Conservation (phyloP, 2,797 vertebrate species). For the Cossypha caffra region DNA sequence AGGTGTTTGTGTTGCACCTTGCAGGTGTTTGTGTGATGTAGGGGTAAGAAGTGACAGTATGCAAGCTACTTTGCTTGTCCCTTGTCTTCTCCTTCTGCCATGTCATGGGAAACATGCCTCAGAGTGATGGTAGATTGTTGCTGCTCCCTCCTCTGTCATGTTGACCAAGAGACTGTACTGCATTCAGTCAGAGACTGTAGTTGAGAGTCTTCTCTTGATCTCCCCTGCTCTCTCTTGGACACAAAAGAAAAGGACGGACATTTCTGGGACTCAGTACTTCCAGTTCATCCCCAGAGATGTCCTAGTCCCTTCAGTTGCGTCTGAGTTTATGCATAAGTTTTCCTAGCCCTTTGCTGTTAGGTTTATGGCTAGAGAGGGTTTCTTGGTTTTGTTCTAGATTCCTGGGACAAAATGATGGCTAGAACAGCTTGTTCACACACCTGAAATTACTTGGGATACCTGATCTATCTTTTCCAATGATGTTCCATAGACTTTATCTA, state of each 20-base stretch:
- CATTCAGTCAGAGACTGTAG: not conserved
- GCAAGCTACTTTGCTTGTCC: not conserved
- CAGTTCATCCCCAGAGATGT: not conserved
- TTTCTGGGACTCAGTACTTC: not conserved
- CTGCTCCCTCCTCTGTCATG: rapidly evolving
- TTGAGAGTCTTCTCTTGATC: not conserved
- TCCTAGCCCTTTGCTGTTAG: not conserved
- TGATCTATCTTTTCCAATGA: not conserved
- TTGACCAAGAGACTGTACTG: not conserved
- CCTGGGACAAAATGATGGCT: not conserved
- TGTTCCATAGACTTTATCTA: not conserved
- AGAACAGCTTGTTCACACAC: not conserved
- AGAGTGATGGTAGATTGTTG: not conserved
- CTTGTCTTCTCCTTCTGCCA: not conserved
- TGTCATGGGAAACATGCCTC: not conserved
- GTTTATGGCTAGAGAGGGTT: not conserved
- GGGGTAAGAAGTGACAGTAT: not conserved
- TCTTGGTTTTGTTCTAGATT: not conserved
- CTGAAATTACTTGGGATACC: not conserved
- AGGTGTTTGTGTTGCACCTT: not conserved
- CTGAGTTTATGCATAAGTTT: not conserved
- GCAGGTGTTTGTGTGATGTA: not conserved
- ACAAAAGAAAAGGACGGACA: not conserved
- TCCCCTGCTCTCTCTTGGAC: not conserved
- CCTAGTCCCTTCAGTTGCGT: not conserved